Evolutionary conservation across 2,888 invertebrate genomes (phyloP), one percentile per base, ranked within the genome.

Genomic region (Molanna angustata): DNA sequence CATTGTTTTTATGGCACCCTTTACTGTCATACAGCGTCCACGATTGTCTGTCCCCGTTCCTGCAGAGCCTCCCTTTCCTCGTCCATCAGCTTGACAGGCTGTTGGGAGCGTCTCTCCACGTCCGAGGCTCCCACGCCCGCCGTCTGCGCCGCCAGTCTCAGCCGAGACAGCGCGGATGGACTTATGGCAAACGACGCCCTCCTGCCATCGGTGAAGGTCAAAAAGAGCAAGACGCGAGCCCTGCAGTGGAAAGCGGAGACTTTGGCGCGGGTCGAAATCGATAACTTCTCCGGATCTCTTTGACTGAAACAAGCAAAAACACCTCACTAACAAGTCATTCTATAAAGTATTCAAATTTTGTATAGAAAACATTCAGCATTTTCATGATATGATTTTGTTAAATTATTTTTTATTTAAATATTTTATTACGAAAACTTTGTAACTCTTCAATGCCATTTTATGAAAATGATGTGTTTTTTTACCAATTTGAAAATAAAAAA

Each of bases 51-150:
- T 21, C 46, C 46, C 16, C 46, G 33, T 21, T 46, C 46, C 16
- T 46, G 35, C 2, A 46, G 21, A 9, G 35, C 46, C 16, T 46
- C 46, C 21, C 46, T 18, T 14, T 46, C 46, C 21, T 46, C 46
- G 11, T 46, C 35, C 22, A 32, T 33, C 17, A 46, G 35, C 16
- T 35, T 9, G 6, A 46, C 46, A 4, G 46, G 46, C 35, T 46
- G 46, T 7, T n/a, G 4, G 20, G 46, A 33, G 14, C 21, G 18
- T 9, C 46, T 31, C 13, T 46, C 46, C 20, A 46, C 46, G 13
- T 46, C 46, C 3, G 14, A 16, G 21, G 14, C 14, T 6, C 35
- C 16, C 16, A 14, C 44, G 7, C 37, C 31, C 1, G 50, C 43
- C 13, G 27, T 18, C 2, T 33, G 17, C 14, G 42, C 3, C 1